Evolutionary conservation across 2,888 invertebrate species (phyloP).

Genomic region (Hyalella azteca): DNA sequence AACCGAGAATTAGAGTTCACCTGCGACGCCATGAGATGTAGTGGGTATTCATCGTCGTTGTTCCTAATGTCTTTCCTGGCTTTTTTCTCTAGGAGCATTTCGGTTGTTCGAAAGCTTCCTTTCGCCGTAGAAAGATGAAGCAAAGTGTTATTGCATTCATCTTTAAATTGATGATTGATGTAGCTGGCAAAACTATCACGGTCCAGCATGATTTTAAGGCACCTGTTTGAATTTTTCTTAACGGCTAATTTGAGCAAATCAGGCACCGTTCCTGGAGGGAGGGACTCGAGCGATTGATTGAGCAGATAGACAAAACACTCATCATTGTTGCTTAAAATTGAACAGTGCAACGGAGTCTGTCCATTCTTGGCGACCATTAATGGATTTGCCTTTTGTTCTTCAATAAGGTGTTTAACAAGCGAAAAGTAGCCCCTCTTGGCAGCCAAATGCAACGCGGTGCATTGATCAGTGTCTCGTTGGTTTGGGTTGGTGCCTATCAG

Average conservation of each 20-base stretch:
- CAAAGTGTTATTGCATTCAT: constrained; percentile 1
- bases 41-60: constrained; percentile 18
- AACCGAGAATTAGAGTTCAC: not conserved
- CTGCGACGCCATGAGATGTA: constrained; percentile 6
- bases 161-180: not conserved
- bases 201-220: not conserved
- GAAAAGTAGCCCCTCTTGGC: constrained; percentile 38
- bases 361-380: not conserved
- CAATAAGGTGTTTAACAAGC: constrained; percentile 10
- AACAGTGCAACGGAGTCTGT: constrained; percentile 17
- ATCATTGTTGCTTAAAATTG: not conserved
- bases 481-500: not conserved
- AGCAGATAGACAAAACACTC: not conserved
- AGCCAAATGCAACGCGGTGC: constrained; percentile 45
- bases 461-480: constrained; percentile 10
- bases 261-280: not conserved
- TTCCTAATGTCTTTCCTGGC: not conserved
- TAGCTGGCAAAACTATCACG: not conserved
- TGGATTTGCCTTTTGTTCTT: not conserved
- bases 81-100: constrained; percentile 1
- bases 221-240: constrained; percentile 17
- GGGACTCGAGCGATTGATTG: not conserved
- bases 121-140: constrained; percentile 2
- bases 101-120: not conserved
- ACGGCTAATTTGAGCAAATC: constrained; percentile 1